These are phyloP conservation scores for Barypeithes pellucidus DNA, from an alignment of 2,888 invertebrate genomes.

Conservation along the genomic window DNA sequence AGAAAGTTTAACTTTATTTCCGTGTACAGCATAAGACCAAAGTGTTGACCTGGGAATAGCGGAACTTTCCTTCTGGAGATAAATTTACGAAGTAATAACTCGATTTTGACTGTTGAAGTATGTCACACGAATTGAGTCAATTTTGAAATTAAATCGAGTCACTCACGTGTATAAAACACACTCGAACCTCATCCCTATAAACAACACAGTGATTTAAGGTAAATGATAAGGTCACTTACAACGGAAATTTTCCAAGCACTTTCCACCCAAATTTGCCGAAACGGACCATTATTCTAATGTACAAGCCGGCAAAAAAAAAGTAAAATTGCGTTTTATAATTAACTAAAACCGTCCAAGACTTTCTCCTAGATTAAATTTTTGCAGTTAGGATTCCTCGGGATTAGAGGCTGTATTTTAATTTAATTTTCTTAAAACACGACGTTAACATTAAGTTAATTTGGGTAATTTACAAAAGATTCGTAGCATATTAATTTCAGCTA, in stretches of 20 bases:
- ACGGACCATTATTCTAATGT: conserved; percentile 30
- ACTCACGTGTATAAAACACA: too few species aligned
- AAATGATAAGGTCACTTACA: neutral
- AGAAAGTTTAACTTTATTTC: too few species aligned
- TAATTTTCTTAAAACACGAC: conserved; percentile 36
- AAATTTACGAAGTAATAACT: too few species aligned
- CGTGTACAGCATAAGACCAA: too few species aligned
- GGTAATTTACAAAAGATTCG: conserved; percentile 15
- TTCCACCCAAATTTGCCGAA: conserved; percentile 6
- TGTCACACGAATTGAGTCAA: too few species aligned
- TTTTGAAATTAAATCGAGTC: too few species aligned
- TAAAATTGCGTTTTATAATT: conserved; percentile 36
- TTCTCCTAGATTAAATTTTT: conserved; percentile 38
- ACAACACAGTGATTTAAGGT: neutral
- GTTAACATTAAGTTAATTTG: conserved; percentile 26
- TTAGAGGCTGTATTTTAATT: conserved; percentile 34
- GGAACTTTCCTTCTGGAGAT: too few species aligned
- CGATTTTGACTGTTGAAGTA: too few species aligned
- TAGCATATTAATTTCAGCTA: conserved; percentile 12
- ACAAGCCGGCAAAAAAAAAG: conserved; percentile 21
- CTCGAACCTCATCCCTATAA: neutral
- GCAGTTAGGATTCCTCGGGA: conserved; percentile 20
- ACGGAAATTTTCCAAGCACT: neutral
- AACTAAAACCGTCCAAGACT: conserved; percentile 34
- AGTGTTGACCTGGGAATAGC: too few species aligned